Conservation (phyloP, 2,888 invertebrate genomes). For the Ditula angustiorana region DNA sequence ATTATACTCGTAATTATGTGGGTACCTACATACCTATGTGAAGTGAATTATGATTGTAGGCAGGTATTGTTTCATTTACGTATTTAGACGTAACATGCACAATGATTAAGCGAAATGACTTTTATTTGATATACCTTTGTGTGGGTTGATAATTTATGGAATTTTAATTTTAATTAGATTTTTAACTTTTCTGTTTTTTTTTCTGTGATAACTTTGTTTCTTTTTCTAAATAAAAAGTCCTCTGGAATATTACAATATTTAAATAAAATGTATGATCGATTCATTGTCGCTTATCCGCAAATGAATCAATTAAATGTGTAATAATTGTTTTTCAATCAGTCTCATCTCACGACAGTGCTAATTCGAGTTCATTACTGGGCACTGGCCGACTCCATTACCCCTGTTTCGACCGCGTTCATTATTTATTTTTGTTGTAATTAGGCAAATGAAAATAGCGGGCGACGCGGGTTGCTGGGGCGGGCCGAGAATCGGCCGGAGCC, state of each 20-base stretch:
- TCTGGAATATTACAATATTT: too few species aligned
- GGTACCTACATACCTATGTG: not conserved
- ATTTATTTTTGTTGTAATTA: slow-evolving; percentile 76
- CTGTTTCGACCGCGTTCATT: slow-evolving; percentile 61
- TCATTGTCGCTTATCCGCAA: not conserved
- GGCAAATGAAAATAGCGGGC: slow-evolving; percentile 72
- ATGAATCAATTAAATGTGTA: slow-evolving; percentile 1
- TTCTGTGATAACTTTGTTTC: too few species aligned
- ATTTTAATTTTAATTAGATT: too few species aligned
- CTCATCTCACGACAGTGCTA: slow-evolving; percentile 15
- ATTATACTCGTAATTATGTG: too few species aligned
- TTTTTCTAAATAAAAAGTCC: too few species aligned
- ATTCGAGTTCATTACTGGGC: slow-evolving; percentile 38
- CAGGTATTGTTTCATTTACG: not conserved
- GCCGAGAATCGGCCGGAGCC: slow-evolving; percentile 44
- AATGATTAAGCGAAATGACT: not conserved
- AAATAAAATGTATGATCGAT: too few species aligned
- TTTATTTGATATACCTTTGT: not conserved
- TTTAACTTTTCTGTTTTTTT: too few species aligned
- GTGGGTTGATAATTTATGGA: too few species aligned
- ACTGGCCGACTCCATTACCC: slow-evolving; percentile 59
- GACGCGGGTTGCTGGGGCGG: slow-evolving; percentile 48
- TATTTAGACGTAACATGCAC: not conserved
- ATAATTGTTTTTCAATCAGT: not conserved
- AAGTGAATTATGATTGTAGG: not conserved